Evolutionary conservation across 2,888 invertebrate species (phyloP).

Genomic region (Mythimna impura): DNA sequence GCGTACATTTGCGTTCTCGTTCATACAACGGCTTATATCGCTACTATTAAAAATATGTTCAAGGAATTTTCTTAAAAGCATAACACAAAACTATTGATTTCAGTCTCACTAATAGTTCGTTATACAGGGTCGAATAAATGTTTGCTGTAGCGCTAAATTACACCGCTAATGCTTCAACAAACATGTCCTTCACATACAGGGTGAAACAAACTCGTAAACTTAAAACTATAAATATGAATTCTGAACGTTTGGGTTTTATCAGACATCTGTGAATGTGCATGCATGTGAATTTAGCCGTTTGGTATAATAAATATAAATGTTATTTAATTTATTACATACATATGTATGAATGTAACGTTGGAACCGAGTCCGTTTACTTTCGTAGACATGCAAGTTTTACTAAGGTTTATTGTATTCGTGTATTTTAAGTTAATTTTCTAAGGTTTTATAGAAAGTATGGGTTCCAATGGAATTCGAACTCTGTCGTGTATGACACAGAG

Average conservation of each 20-base stretch:
- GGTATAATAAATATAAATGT: not conserved
- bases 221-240: conserved; percentile 22
- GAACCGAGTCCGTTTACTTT: not conserved
- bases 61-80: not conserved
- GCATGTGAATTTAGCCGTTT: not conserved
- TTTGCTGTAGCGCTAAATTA: conserved; percentile 51
- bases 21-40: no score
- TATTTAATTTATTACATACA: no score
- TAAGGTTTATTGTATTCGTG: not conserved
- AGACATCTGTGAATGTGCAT: conserved; percentile 9
- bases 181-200: conserved; percentile 38
- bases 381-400: conserved; percentile 3
- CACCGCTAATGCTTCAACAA: conserved; percentile 53
- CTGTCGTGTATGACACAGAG: no score
- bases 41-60: not conserved
- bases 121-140: conserved; percentile 39
- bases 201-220: conserved; percentile 17
- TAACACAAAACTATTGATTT: conserved; percentile 41
- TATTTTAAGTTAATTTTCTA: no score
- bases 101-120: conserved; percentile 8
- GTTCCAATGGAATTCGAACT: no score
- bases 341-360: not conserved
- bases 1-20: no score
- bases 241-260: not conserved
- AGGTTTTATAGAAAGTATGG: no score